A percentile compares a stretch with the other conserved stretches of the same genome.
Conservation (phyloP, 1,140 invertebrate species). For the Aphis gossypii region DNA sequence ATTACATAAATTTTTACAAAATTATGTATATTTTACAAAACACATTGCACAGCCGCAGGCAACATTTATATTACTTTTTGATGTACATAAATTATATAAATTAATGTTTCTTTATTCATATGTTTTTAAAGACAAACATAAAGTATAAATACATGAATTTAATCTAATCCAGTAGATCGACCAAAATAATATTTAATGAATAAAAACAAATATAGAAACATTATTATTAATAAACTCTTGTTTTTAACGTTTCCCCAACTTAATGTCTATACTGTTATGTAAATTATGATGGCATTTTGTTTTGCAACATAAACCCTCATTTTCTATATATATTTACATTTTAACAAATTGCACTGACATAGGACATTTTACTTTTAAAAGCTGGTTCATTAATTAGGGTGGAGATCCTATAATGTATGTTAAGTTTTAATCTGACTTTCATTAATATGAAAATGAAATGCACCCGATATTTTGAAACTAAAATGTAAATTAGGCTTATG, state of each 20-base stretch:
- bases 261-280: not conserved
- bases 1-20: not conserved
- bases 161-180: not conserved
- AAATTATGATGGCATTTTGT: not conserved
- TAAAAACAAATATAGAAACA: not conserved
- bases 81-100: not conserved
- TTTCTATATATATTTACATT: slow-evolving; percentile 26
- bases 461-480: not conserved
- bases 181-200: not conserved
- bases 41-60: not conserved
- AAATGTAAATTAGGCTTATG: slow-evolving; percentile 25
- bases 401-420: slow-evolving; percentile 4
- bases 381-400: not conserved
- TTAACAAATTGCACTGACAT: not conserved
- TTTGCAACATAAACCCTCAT: not conserved
- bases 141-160: not conserved
- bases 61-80: not conserved
- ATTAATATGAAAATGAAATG: slow-evolving; percentile 30
- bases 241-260: not conserved
- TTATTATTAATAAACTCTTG: not conserved
- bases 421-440: slow-evolving; percentile 1
- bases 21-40: not conserved
- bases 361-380: slow-evolving; percentile 28
- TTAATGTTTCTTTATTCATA: not conserved
- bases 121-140: not conserved